Base-by-base conservation (phyloP, 1,140 invertebrate genomes). In the Bradynema listronoti region DNA sequence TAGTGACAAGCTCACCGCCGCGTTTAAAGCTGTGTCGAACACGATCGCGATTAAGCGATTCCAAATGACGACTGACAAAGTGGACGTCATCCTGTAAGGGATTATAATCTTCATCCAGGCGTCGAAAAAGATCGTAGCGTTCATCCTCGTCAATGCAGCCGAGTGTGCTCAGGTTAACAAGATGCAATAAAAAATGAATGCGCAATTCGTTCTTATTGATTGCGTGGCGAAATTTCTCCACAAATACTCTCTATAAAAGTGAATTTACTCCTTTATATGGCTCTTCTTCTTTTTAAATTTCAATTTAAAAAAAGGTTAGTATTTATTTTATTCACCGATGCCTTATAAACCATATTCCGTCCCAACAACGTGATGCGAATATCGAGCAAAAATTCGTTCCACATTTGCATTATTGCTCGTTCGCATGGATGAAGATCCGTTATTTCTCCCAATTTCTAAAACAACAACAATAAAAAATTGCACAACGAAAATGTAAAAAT, bases 341-440 rank as follows among this genome's bases (percentile, higher is more conserved):
- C 57, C 19, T 62, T 61, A 46, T 61, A 61, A 5, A 36, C 30
- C 59, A 61, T 61, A 19, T 55, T 54, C 16, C 54, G 56, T 9
- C 57, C 59, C 6, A 58, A 43, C 19, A 58, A 39, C 29, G 59
- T 61, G 27, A 61, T 61, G 24, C 49, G 59, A 61, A 61, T 43
- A 11, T 47, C 52, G 4, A 55, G 55, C 7, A 61, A 34, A 27
- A 61, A 61, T 24, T 27, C 33, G 24, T 61, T 61, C 59, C 59
- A 61, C 52, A 61, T 24, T 46, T 61, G 54, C 59, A 61, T 61
- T 55, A 61, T 61, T 14, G 39, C 25, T 22, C 54, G 27, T 36
- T 61, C 59, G 14, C 42, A 32, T 1, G 55, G 59, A 22, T 61
- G 59, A 9, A 61, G 50, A 36, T 61, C 59, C 0, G 57, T 61